Conservation (phyloP, 2,888 invertebrate species). For the Lasioglossum figueresi region DNA sequence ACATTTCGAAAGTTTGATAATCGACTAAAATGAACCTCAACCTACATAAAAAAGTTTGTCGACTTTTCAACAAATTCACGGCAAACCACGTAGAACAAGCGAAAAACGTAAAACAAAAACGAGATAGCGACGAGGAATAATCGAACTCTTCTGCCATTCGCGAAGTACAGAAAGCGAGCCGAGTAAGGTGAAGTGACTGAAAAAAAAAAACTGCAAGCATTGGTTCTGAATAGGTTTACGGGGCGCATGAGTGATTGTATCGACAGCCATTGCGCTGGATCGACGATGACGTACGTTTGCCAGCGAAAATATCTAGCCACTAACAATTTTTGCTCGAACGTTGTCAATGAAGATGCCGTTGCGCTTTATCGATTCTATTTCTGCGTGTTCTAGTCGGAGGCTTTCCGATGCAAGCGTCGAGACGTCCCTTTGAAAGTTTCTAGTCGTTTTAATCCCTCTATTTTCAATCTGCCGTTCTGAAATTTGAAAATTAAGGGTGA, state of each 20-base stretch:
- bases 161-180: background rate
- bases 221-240: background rate
- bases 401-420: background rate
- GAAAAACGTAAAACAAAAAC: no score
- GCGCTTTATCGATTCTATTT: background rate
- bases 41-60: no score
- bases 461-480: no score
- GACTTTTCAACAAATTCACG: no score
- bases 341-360: background rate
- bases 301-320: background rate
- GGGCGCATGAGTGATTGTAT: background rate
- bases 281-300: background rate
- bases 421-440: no score
- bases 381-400: background rate
- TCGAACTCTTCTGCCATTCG: background rate
- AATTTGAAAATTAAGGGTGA: no score
- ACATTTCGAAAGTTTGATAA: no score
- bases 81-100: background rate
- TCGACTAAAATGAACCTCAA: no score
- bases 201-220: background rate
- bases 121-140: background rate
- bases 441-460: no score
- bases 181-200: background rate
- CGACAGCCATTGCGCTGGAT: background rate
- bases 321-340: background rate